phyloP scores from a whole-genome alignment of 2,888 invertebrate species.

The Dynastes maya region DNA sequence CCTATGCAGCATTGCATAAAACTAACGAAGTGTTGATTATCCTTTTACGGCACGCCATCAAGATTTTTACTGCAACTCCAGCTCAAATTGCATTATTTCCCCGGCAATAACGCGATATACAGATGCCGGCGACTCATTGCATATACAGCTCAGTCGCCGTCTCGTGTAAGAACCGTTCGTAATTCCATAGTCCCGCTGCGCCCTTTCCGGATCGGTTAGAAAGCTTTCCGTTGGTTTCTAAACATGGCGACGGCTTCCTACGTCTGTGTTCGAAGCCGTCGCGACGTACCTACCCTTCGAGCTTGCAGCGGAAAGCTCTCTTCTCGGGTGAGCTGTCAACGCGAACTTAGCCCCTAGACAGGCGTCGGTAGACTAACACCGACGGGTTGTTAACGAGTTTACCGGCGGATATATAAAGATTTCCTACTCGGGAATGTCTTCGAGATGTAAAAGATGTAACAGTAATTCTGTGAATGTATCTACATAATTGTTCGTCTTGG shows the following conservation, averaged over 20 bases:
- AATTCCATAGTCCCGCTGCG: slow-evolving; percentile 39
- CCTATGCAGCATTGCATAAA: slow-evolving; percentile 1
- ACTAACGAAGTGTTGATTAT: slow-evolving; percentile 31
- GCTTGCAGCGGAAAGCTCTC: slow-evolving; percentile 19
- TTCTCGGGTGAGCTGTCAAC: slow-evolving; percentile 4
- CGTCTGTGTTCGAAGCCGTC: slow-evolving; percentile 17
- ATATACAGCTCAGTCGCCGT: not conserved
- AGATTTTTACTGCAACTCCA: slow-evolving; percentile 31
- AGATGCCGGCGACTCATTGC: not conserved
- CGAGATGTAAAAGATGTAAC: slow-evolving; percentile 2
- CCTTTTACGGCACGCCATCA: slow-evolving; percentile 24
- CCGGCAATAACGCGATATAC: not conserved
- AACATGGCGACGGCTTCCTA: slow-evolving; percentile 21
- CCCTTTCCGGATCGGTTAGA: slow-evolving; percentile 4
- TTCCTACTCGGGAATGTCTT: slow-evolving; percentile 2
- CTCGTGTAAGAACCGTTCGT: not conserved
- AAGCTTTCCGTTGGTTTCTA: slow-evolving; percentile 31
- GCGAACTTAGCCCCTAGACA: slow-evolving; percentile 3
- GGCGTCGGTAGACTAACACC: not conserved
- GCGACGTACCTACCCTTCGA: not conserved
- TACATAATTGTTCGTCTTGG: not conserved
- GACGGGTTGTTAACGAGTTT: slow-evolving; percentile 29
- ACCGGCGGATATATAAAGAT: slow-evolving; percentile 22
- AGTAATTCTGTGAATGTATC: not conserved
- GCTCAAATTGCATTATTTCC: slow-evolving; percentile 14